Percentiles rank a stretch among this genome's conserved stretches.
Evolutionary conservation across 1,140 invertebrate genomes (phyloP).

Genomic region (Aphis craccivora): DNA sequence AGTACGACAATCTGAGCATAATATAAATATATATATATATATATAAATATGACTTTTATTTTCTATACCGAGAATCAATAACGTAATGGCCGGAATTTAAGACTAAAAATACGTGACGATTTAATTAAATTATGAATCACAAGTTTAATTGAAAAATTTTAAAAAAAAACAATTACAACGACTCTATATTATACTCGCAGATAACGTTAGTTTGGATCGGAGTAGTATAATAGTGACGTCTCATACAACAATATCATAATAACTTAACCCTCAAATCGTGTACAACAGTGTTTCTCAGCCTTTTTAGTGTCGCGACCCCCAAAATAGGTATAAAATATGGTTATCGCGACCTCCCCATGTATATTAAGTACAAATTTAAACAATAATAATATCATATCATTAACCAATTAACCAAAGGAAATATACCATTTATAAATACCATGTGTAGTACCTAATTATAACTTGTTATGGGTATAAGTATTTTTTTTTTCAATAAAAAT

Average conservation of each 20-base stretch:
- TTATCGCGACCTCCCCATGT: too few species aligned
- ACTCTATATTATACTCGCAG: neutral
- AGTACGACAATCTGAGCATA: neutral
- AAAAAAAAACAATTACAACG: neutral
- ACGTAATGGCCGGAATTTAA: neutral
- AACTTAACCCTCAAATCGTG: neutral
- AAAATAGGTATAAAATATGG: too few species aligned
- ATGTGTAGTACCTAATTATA: too few species aligned
- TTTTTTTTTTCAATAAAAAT: too few species aligned
- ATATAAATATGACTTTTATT: neutral
- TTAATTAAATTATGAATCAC: neutral
- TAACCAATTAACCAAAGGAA: too few species aligned
- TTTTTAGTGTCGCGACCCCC: too few species aligned
- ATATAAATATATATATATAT: slow-evolving; percentile 7
- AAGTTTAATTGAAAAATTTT: neutral
- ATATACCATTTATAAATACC: too few species aligned
- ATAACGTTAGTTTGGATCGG: neutral
- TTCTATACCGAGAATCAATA: neutral
- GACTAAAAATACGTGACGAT: neutral
- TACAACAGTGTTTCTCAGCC: too few species aligned
- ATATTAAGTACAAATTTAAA: too few species aligned
- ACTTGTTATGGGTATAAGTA: too few species aligned
- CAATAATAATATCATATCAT: too few species aligned
- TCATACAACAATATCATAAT: neutral
- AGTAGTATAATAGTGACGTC: neutral